phyloP scores from a whole-genome alignment of 2,113 vertebrate species.

The Microtus pennsylvanicus region DNA sequence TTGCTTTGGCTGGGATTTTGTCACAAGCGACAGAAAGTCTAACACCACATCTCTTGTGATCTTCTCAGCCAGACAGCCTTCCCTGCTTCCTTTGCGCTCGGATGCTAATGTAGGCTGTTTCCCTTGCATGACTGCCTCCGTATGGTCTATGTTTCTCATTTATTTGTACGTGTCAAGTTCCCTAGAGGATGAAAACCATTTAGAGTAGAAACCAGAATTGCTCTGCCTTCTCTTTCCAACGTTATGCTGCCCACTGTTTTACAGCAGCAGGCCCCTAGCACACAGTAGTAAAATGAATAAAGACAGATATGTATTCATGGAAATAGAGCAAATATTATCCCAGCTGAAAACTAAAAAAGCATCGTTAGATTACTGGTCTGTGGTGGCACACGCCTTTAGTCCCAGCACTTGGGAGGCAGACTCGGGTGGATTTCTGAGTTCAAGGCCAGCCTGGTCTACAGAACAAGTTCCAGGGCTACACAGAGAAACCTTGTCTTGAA shows the following conservation, averaged over 20 bases:
- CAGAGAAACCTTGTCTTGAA: neutral
- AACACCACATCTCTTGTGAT: neutral
- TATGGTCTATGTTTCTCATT: neutral
- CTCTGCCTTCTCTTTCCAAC: conserved; percentile 17
- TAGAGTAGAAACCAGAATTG: conserved; percentile 14
- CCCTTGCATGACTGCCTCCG: neutral
- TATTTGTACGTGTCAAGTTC: neutral
- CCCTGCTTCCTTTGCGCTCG: neutral
- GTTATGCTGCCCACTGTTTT: neutral
- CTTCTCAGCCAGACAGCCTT: neutral
- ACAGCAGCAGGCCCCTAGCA: neutral
- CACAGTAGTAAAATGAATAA: neutral
- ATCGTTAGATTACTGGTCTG: neutral
- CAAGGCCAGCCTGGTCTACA: neutral
- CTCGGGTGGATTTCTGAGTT: neutral
- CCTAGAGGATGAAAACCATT: neutral
- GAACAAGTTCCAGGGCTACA: neutral
- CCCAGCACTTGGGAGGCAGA: neutral
- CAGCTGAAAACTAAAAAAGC: conserved; percentile 32
- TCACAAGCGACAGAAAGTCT: neutral
- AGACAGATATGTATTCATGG: conserved; percentile 2
- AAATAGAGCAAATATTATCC: conserved; percentile 18
- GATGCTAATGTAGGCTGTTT: neutral
- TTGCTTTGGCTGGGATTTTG: neutral
- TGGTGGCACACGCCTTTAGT: neutral